Percentiles rank a stretch among this genome's conserved stretches.
These are phyloP conservation scores for Siphamia tubifer DNA, from an alignment of 2,113 vertebrate genomes.

Conservation along the genomic window DNA sequence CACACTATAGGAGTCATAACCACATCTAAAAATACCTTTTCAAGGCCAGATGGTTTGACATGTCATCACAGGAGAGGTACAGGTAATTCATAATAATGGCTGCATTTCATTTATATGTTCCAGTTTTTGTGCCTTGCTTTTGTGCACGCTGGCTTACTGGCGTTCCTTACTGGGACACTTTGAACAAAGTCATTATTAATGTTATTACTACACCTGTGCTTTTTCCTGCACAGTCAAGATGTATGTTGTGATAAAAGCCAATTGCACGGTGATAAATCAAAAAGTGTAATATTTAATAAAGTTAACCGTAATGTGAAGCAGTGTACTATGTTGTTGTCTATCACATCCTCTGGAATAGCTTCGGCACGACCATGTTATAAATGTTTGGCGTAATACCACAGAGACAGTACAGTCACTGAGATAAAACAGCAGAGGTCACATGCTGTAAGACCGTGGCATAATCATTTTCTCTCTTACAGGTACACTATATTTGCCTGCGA, in stretches of 20 bases:
- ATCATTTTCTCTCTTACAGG: conserved; percentile 4
- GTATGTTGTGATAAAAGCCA: background rate
- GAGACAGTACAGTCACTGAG: background rate
- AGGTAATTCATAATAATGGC: conserved; percentile 6
- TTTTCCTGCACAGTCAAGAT: background rate
- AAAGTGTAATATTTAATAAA: background rate
- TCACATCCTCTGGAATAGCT: background rate
- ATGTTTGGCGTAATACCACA: background rate
- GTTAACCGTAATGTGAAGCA: background rate
- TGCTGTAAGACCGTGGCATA: background rate
- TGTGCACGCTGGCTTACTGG: background rate
- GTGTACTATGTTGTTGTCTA: background rate
- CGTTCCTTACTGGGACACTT: background rate
- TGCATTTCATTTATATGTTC: conserved; percentile 7
- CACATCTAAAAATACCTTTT: background rate
- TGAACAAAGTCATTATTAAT: background rate
- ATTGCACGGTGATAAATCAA: background rate
- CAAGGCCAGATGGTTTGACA: conserved; percentile 2
- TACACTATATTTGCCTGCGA: conserved; percentile 11
- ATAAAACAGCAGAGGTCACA: conserved; percentile 14
- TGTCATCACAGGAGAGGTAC: background rate
- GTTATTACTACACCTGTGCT: background rate
- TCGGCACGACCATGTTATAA: too few species aligned
- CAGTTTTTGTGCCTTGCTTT: background rate
- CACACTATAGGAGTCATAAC: background rate